Evolutionary conservation across 2,113 vertebrate genomes (phyloP).

Genomic region (Rousettus leschenaultii): DNA sequence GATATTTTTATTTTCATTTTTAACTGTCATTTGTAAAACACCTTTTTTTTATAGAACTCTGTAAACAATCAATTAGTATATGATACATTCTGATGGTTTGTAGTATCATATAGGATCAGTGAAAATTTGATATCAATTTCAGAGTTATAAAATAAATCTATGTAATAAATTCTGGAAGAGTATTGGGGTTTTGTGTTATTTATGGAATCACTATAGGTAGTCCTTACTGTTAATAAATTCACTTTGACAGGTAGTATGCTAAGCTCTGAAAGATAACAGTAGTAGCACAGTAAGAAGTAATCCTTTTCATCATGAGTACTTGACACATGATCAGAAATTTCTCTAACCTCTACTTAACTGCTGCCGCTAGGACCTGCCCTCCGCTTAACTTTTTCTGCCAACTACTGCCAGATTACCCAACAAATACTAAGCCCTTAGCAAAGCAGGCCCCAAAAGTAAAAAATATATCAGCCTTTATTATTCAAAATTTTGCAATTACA

Average conservation of each 20-base stretch:
- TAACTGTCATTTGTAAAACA: slow-evolving; percentile 42
- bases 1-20: slow-evolving; percentile 43
- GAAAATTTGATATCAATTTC: slow-evolving; percentile 32
- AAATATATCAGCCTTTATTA: background rate
- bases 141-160: slow-evolving; percentile 53
- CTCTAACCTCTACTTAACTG: background rate
- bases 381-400: background rate
- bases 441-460: background rate
- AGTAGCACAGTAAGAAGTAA: background rate
- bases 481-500: background rate
- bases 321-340: background rate
- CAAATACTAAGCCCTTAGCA: background rate
- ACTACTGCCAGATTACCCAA: background rate
- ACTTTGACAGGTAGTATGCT: background rate
- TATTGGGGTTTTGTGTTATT: slow-evolving; percentile 44
- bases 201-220: background rate
- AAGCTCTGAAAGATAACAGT: background rate
- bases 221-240: background rate
- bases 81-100: background rate
- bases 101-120: slow-evolving; percentile 19
- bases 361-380: background rate
- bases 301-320: background rate
- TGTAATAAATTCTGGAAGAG: slow-evolving; percentile 43
- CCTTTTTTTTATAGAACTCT: slow-evolving; percentile 1
- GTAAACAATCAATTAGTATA: background rate